A percentile compares a stretch with the other conserved stretches of the same genome.
These are phyloP conservation scores for Oreotrochilus melanogaster DNA, from an alignment of 2,113 vertebrate genomes.

Conservation along the genomic window DNA sequence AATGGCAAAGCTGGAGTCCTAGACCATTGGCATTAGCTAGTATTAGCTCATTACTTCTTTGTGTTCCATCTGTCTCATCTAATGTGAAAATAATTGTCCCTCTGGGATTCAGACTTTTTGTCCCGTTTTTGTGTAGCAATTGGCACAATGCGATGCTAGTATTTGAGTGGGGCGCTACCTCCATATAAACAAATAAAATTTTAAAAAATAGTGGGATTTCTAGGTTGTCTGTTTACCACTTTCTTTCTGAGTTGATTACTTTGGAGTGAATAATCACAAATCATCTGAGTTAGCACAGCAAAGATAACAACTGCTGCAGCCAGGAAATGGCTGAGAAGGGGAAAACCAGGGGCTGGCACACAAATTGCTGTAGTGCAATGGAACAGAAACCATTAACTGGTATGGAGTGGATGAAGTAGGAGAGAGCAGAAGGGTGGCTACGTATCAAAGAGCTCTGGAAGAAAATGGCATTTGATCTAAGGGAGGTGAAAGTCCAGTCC, in stretches of 20 bases:
- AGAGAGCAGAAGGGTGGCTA: neutral
- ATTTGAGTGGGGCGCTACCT: neutral
- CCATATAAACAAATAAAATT: neutral
- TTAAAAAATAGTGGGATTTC: neutral
- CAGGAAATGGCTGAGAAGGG: neutral
- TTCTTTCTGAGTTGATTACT: neutral
- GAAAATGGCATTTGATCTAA: neutral
- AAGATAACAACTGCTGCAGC: neutral
- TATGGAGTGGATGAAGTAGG: neutral
- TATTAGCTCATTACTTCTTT: slow-evolving; percentile 25
- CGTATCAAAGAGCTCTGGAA: neutral
- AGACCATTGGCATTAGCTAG: neutral
- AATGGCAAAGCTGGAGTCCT: slow-evolving; percentile 23
- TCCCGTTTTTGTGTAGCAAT: neutral
- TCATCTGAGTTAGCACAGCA: neutral
- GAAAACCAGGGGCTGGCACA: neutral
- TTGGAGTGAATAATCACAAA: neutral
- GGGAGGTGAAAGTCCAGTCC: neutral
- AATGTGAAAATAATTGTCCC: neutral
- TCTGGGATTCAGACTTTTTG: neutral
- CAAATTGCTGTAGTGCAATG: rapidly evolving
- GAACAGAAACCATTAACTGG: neutral
- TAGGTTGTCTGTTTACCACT: neutral
- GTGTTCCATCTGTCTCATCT: rapidly evolving
- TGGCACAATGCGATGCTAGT: neutral